Conservation (phyloP, 2,888 invertebrate species). For the Campoplex nolae region DNA sequence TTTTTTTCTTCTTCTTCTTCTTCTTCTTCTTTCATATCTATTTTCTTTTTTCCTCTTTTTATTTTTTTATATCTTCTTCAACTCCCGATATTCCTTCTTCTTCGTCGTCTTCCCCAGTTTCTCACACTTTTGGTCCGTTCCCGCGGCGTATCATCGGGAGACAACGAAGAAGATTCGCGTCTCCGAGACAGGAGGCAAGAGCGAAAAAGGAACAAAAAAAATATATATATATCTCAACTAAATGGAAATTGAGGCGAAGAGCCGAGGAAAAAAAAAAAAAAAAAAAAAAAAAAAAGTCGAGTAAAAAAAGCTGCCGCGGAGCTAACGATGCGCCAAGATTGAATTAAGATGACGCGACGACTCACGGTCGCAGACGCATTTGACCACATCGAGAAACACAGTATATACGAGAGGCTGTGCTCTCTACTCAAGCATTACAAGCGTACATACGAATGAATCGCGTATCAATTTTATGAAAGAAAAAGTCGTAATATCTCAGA, state of each 20-base stretch:
- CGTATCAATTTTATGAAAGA: background rate
- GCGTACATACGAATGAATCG: background rate
- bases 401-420: background rate
- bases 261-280: background rate
- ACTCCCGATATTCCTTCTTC: too few relatives aligned
- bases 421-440: too few relatives aligned
- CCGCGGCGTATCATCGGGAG: background rate
- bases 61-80: background rate
- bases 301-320: background rate
- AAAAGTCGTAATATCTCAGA: conserved; percentile 9
- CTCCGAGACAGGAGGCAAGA: background rate
- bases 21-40: background rate
- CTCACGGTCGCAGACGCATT: background rate
- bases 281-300: too few relatives aligned
- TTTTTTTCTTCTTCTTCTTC: conserved; percentile 18
- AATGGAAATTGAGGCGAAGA: conserved; percentile 10
- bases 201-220: background rate
- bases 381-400: background rate
- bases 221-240: conserved; percentile 10
- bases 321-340: conserved; percentile 19
- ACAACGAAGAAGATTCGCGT: background rate
- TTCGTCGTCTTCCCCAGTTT: background rate
- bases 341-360: conserved; percentile 4
- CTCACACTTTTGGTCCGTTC: background rate
- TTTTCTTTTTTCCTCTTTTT: conserved; percentile 13